Base-by-base conservation (phyloP, 2,797 vertebrate genomes). In the Xenopus petersii region DNA sequence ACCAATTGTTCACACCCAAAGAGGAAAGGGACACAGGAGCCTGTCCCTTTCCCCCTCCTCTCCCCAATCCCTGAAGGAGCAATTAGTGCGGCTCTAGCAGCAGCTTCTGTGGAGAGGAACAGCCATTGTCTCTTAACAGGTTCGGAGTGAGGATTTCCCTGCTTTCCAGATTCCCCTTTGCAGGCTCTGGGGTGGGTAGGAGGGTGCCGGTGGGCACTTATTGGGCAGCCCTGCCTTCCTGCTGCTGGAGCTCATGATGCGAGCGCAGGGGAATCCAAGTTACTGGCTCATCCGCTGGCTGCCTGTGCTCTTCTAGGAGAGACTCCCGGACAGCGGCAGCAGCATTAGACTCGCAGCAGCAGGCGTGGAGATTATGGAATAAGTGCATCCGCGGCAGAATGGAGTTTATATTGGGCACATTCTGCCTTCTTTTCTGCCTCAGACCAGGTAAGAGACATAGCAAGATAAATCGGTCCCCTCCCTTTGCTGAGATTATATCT, bases 331-430 rank as follows among this genome's bases (percentile, higher is more conserved):
- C 24, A 30, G 26, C 26, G 4, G 26, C 49, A 51, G 36, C 12
- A 51, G 49, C 49, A 5, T 4, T 42, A 42, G 5, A 42, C 75
- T 62, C 10, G 49, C 65, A 13, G 55, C 82, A 70, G 55, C 82
- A 70, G 80, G 80, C 70, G 82, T 12, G 68, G 76, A 84, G 84
- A 80, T 73, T 83, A 91, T 92, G 91, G 88, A 91, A 85, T 92
- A 86, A 91, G 80, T 36, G 66, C 24, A 64, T 79, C 56, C 68
- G 59, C 16, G 16, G 59, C 85, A 77, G 84, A 80, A 91, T 92
- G 91, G 89, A 90, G 86, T 80, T 87, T 67, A 79, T 82, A 68
- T 74, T 83, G 71, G 82, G 83, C 83, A 78, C 85, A 24, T 74
- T 89, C 60, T 90, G 88, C 74, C 16, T 88, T 70, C 77, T 91